Conservation (phyloP, 2,113 vertebrate species). For the Falcunculus frontatus region DNA sequence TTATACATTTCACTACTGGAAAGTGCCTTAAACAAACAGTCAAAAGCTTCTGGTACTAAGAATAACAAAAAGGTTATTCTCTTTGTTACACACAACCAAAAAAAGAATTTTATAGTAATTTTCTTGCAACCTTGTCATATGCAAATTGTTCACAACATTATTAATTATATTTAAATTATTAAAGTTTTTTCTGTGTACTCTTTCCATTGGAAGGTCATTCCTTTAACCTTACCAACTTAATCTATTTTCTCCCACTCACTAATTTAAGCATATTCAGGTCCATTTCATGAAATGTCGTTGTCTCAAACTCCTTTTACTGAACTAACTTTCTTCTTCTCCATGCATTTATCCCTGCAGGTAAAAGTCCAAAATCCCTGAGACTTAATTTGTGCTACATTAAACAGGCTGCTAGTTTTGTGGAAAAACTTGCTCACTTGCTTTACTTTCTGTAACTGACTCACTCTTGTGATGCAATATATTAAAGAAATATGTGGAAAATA, state of each 20-base stretch:
- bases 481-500: not conserved
- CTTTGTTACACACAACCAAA: not conserved
- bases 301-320: not conserved
- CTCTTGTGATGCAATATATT: not conserved
- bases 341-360: not conserved
- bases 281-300: not conserved
- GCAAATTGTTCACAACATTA: not conserved
- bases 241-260: not conserved
- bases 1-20: not conserved
- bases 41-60: not conserved
- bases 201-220: not conserved
- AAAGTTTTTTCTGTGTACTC: not conserved
- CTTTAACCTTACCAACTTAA: not conserved
- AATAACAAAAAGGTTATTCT: not conserved
- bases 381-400: not conserved
- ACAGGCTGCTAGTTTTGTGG: not conserved
- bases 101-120: not conserved
- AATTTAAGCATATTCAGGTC: not conserved
- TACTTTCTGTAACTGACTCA: not conserved
- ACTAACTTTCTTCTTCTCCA: not conserved
- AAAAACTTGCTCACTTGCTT: not conserved
- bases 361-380: not conserved
- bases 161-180: not conserved
- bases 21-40: not conserved
- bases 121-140: not conserved